Evolutionary conservation across 1,140 invertebrate genomes (phyloP).

Genomic region (Ceratina australensis): DNA sequence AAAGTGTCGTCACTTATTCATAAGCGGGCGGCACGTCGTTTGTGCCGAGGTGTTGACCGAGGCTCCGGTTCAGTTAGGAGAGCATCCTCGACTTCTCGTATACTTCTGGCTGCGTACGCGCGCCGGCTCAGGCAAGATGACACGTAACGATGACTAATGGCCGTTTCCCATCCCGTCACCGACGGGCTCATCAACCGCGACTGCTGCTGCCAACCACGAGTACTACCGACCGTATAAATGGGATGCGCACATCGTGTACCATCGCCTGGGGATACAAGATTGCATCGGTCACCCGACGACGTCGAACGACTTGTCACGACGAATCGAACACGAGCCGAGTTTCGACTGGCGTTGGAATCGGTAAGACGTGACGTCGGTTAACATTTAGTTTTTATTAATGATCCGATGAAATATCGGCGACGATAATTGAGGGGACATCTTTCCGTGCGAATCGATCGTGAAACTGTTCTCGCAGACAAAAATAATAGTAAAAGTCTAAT

Average conservation of each 20-base stretch:
- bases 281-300: conserved; percentile 30
- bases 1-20: conserved; percentile 50
- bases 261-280: conserved; percentile 57
- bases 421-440: too few relatives aligned
- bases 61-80: conserved; percentile 24
- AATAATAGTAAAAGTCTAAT: background rate
- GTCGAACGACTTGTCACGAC: conserved; percentile 8
- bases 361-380: background rate
- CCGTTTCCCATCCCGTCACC: conserved; percentile 55
- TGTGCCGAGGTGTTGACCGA: conserved; percentile 62
- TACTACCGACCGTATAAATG: conserved; percentile 64
- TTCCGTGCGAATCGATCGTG: too few relatives aligned
- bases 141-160: conserved; percentile 64
- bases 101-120: conserved; percentile 29
- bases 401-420: too few relatives aligned
- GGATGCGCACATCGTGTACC: conserved; percentile 51
- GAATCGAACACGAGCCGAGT: background rate
- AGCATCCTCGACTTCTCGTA: conserved; percentile 36
- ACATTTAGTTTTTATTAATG: too few relatives aligned
- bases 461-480: too few relatives aligned
- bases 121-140: conserved; percentile 48
- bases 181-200: conserved; percentile 62
- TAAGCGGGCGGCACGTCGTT: conserved; percentile 54
- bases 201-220: conserved; percentile 59
- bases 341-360: background rate